Percentiles rank a stretch among this genome's conserved stretches.
Conservation (phyloP, 2,888 invertebrate genomes). For the Pterostichus madidus region DNA sequence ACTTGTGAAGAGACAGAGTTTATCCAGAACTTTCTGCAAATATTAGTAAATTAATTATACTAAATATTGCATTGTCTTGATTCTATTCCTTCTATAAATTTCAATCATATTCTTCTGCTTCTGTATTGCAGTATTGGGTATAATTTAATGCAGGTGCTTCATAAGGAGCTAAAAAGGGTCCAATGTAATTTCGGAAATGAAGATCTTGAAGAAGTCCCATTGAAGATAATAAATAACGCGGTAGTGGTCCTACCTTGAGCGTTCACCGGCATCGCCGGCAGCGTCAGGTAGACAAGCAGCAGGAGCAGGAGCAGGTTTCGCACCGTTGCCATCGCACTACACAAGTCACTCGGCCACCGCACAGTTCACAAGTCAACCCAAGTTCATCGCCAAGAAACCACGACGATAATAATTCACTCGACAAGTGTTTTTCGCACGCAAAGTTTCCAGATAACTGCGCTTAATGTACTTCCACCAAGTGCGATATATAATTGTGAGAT, state of each 20-base stretch:
- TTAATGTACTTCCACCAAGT: constrained; percentile 52
- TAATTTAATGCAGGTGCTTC: too few species aligned
- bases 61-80: too few species aligned
- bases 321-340: constrained; percentile 19
- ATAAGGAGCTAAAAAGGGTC: too few species aligned
- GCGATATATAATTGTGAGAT: constrained; percentile 46
- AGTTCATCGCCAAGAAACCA: not conserved
- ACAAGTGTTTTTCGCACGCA: constrained; percentile 58
- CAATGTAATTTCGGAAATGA: too few species aligned
- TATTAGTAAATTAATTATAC: too few species aligned
- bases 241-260: constrained; percentile 43
- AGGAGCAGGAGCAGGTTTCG: constrained; percentile 6
- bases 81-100: too few species aligned
- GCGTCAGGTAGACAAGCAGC: not conserved
- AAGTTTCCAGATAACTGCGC: constrained; percentile 43
- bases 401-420: constrained; percentile 34
- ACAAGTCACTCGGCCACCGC: not conserved
- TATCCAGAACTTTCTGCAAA: too few species aligned
- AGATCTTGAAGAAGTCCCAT: too few species aligned
- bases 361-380: constrained; percentile 38
- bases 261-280: constrained; percentile 12
- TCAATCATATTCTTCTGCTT: too few species aligned
- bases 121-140: too few species aligned
- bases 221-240: not conserved
- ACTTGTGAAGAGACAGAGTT: too few species aligned